phyloP scores from a whole-genome alignment of 2,113 vertebrate species.

The Artemisiospiza belli region DNA sequence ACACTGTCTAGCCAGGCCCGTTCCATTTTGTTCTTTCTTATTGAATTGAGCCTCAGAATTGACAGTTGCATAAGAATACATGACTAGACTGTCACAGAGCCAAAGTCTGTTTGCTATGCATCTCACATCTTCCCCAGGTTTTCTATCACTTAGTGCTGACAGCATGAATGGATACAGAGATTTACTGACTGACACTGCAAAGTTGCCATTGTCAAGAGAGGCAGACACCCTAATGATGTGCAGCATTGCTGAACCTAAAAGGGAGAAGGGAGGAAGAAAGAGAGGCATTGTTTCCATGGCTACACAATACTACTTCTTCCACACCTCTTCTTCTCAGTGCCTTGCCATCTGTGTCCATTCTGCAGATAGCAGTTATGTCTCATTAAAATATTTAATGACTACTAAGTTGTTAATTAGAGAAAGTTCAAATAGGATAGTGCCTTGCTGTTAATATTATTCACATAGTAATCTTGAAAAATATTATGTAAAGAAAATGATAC shows the following conservation, averaged over 20 bases:
- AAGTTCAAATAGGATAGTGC: neutral
- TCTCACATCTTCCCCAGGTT: neutral
- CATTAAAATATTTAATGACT: constrained; percentile 60
- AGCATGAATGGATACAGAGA: constrained; percentile 49
- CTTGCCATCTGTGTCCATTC: constrained; percentile 43
- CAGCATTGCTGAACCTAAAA: neutral
- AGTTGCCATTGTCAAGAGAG: constrained; percentile 35
- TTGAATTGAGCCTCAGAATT: constrained; percentile 50
- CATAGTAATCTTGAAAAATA: neutral
- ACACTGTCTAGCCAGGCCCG: neutral
- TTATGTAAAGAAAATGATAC: neutral
- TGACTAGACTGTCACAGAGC: neutral
- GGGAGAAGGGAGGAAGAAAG: neutral
- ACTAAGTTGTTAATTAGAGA: constrained; percentile 30
- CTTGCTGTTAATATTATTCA: neutral
- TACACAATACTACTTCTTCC: constrained; percentile 33
- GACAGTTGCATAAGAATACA: constrained; percentile 33
- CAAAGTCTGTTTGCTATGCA: neutral
- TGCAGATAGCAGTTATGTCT: constrained; percentile 3
- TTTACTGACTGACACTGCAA: constrained; percentile 50
- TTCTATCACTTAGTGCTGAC: constrained; percentile 42
- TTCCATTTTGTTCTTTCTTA: constrained; percentile 39
- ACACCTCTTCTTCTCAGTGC: neutral
- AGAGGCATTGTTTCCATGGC: constrained; percentile 50
- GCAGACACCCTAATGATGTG: constrained; percentile 39